phyloP scores from a whole-genome alignment of 2,888 invertebrate species.

The Escarpia spicata region DNA sequence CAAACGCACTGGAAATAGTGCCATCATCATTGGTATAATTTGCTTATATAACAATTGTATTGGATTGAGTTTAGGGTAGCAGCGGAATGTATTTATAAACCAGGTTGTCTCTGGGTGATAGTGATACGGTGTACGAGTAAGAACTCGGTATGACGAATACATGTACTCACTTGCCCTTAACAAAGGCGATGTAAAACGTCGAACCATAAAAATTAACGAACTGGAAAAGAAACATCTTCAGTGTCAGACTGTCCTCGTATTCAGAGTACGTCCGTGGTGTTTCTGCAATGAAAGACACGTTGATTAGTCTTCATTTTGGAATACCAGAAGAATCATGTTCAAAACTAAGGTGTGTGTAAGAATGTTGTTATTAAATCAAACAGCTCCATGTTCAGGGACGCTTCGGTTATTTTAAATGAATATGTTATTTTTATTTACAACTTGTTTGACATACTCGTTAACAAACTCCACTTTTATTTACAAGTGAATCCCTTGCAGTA shows the following conservation, averaged over 20 bases:
- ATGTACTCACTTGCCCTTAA: constrained; percentile 80
- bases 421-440: background rate
- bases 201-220: constrained; percentile 97
- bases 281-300: constrained; percentile 67
- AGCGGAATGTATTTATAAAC: no score
- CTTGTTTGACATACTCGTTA: background rate
- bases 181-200: constrained; percentile 97
- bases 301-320: background rate
- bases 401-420: background rate
- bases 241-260: constrained; percentile 92
- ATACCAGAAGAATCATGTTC: background rate
- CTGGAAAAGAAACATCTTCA: constrained; percentile 93
- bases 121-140: no score
- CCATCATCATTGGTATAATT: no score
- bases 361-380: background rate
- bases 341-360: background rate
- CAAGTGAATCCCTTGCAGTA: no score
- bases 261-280: constrained; percentile 89
- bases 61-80: no score
- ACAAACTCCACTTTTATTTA: no score
- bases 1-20: no score
- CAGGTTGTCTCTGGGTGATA: no score
- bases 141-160: background rate
- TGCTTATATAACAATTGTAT: no score
- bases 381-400: background rate